Percentiles rank a stretch among this genome's conserved stretches.
Conservation (phyloP, 2,797 vertebrate genomes). For the Oryzias dopingdopingensis region DNA sequence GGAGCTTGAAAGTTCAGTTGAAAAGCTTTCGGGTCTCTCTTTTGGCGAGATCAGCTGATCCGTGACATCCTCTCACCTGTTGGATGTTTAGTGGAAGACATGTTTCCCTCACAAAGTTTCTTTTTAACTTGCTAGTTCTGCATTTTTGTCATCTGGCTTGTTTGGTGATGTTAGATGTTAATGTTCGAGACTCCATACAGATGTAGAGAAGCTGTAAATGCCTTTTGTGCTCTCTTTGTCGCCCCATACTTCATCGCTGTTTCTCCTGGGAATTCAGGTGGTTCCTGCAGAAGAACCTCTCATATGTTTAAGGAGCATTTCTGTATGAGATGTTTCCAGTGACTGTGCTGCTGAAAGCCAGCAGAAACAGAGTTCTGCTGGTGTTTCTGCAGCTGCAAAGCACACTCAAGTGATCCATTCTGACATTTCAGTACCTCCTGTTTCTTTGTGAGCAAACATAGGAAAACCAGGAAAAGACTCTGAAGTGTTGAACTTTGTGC, state of each 20-base stretch:
- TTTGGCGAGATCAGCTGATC: no score
- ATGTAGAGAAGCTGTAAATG: constrained; percentile 61
- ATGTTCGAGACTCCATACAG: constrained; percentile 1
- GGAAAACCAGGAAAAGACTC: constrained; percentile 15
- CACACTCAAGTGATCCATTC: constrained; percentile 44
- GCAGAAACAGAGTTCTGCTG: not conserved
- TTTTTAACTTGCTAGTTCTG: no score
- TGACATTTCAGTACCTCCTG: constrained; percentile 40
- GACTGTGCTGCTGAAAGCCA: not conserved
- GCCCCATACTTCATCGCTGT: constrained; percentile 23
- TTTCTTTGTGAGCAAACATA: constrained; percentile 39
- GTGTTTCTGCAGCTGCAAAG: constrained; percentile 40
- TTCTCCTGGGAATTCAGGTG: not conserved
- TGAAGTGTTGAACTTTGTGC: constrained; percentile 71
- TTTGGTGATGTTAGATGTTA: not conserved
- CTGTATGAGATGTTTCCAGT: no score
- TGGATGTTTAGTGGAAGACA: no score
- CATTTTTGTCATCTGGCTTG: not conserved
- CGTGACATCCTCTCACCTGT: no score
- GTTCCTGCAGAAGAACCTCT: no score
- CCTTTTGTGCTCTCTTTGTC: constrained; percentile 25
- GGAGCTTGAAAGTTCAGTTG: no score
- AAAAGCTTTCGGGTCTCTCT: no score
- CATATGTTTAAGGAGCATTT: not conserved
- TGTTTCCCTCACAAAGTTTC: not conserved